Percentiles rank a stretch among this genome's conserved stretches.
Evolutionary conservation across 2,113 vertebrate genomes (phyloP).

Genomic region (Cettia cetti): DNA sequence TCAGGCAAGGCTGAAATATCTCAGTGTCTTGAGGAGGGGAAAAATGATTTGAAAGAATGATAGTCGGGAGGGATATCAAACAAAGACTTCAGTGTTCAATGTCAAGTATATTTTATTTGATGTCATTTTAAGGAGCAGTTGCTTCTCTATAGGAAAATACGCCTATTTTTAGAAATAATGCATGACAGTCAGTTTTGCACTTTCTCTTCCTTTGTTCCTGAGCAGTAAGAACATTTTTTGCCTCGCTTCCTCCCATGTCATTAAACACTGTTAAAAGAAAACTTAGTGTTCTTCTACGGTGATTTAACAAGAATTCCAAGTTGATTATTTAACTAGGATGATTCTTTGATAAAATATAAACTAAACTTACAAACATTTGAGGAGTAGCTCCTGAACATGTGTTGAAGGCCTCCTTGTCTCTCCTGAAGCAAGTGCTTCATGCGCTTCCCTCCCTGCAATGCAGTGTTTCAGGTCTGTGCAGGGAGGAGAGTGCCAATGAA

Average conservation of each 20-base stretch:
- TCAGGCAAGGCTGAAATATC: not conserved
- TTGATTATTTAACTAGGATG: not conserved
- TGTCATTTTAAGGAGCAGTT: not conserved
- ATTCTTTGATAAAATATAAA: not conserved
- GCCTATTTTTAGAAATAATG: slow-evolving; percentile 10
- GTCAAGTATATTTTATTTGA: not conserved
- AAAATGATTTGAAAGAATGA: not conserved
- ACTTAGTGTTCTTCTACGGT: not conserved
- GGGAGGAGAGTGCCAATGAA: not conserved
- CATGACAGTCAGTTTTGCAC: not conserved
- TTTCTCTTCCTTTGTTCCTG: not conserved
- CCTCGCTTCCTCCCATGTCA: not conserved
- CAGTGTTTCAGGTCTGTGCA: not conserved
- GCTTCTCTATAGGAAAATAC: not conserved
- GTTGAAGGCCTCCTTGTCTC: not conserved
- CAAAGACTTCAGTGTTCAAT: not conserved
- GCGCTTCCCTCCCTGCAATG: rapidly evolving
- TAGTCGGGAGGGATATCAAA: not conserved
- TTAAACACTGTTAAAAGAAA: not conserved
- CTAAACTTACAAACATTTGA: not conserved
- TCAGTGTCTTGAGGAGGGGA: not conserved
- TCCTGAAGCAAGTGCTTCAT: rapidly evolving
- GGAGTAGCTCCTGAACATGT: not conserved
- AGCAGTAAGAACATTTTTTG: not conserved
- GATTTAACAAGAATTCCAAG: not conserved